Evolutionary conservation across 1,140 invertebrate species (phyloP), one percentile per base, ranked within the genome.

Genomic region (Drosophila trapezifrons): DNA sequence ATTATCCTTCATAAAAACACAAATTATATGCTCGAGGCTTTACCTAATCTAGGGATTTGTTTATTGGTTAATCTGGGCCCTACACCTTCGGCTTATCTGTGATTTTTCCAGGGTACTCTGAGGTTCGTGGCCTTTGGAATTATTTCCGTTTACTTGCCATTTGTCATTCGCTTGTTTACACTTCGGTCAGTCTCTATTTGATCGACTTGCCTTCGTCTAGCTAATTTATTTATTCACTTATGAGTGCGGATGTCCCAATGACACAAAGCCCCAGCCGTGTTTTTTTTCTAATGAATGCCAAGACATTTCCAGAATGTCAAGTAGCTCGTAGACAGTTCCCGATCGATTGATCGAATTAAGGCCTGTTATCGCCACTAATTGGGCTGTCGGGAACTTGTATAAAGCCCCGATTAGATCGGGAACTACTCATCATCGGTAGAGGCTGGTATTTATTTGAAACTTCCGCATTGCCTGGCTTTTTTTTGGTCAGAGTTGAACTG

Each of bases 311-410:
- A 17, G 64, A 18, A 51, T 67, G 18, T 18, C 62, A 67, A 67
- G n/a, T 64, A 18, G 22, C 46, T 47, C 15, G 45, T 15, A 9
- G 45, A 25, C 2, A 29, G 6, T 3, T 58, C 35, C 51, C 43
- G 27, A 57, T 58, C 66, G 65, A 57, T 57, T 71, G 67, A 58
- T 71, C 37, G 52, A 71, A 71, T 71, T 47, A 71, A 22, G n/a
- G 27, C 20, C 42, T 27, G 60, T 51, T 66, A 42, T 47, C 18
- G 25, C 18, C 32, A 15, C 47, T 17, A 69, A 69, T 70, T 70
- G 62, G 15, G n/a, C 40, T 38, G 58, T 15, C 9, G 32, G 10
- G 0, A 3, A 17, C 29, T 45, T 45, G 45, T 13, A 62, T n/a
- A 32, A 18, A 4, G 1, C 42, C 32, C 38, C n/a, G 38, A 40